Evolutionary conservation across 1,140 invertebrate species (phyloP), one percentile per base, ranked within the genome.

Genomic region (Aphidius ervi): DNA sequence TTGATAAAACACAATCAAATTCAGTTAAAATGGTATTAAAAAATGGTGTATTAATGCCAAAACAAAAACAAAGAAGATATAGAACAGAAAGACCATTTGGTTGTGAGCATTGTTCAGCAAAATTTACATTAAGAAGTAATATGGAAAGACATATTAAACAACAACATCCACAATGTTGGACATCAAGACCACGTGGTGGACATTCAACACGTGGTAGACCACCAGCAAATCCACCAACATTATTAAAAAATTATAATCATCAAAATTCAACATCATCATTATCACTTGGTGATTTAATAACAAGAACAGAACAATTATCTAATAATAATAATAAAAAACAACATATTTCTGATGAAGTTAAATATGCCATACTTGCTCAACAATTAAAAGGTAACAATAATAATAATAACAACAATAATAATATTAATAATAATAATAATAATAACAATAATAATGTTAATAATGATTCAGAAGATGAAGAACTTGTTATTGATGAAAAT

Each of bases 61-160:
- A 94, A 68, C 92, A 94, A 63, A 95, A 95, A 70, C 93, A 95
- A 73, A 79, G 92, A 40, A 83, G 93, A 49, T 95, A 95, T 70
- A 83, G 93, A 55, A 95, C 93, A n/a, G 93, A 95, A 74, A 82
- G 93, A 23, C 93, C 93, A 1, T 95, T 94, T 70, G 87, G 87
- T 1, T 96, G 94, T 74, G 91, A 91, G 45, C 89, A 93, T 67
- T 95, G 94, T 71, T 88, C 90, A 0, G 92, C 93, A 0, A 83
- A 90, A 52, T 97, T 97, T 69, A 95, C 93, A 0, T 74, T 96
- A 1, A 83, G 93, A 6, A 94, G 92, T 6, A 95, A 95, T 69
- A 95, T 95, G 92, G 93, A 96, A 74, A 80, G 93, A 1, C 94
- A 97, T 63, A 90, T 95, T 1, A 96, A 96, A 72, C 92, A 95